Evolutionary conservation across 2,113 vertebrate species (phyloP).

Genomic region (Prolemur simus): DNA sequence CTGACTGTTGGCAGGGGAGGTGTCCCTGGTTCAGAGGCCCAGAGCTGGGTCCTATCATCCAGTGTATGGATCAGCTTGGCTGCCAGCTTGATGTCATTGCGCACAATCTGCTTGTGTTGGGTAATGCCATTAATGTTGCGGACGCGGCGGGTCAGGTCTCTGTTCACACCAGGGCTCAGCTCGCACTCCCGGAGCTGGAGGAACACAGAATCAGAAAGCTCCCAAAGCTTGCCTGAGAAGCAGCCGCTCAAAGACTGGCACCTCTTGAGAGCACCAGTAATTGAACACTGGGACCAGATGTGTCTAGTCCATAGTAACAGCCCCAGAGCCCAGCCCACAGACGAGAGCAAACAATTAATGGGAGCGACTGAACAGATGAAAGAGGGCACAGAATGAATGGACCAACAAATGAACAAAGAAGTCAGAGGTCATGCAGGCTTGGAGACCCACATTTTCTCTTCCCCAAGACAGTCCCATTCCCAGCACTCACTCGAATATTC

Average conservation of each 20-base stretch:
- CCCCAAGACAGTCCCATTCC: not conserved
- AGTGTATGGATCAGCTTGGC: slow-evolving; percentile 93
- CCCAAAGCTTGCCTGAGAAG: not conserved
- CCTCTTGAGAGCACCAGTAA: not conserved
- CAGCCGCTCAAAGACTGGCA: not conserved
- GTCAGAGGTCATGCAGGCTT: accelerated
- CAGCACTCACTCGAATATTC: slow-evolving; percentile 90
- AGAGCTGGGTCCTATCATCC: slow-evolving; percentile 91
- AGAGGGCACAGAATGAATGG: not conserved
- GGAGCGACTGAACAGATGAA: not conserved
- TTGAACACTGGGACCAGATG: not conserved
- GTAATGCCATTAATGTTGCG: slow-evolving; percentile 93
- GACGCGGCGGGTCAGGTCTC: slow-evolving; percentile 91
- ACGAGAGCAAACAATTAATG: not conserved
- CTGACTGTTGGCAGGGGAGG: slow-evolving; percentile 63
- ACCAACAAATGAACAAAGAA: not conserved
- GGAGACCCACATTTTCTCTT: not conserved
- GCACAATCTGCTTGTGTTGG: slow-evolving; percentile 93
- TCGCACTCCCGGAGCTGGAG: slow-evolving; percentile 92
- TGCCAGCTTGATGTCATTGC: slow-evolving; percentile 94
- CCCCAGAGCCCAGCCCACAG: not conserved
- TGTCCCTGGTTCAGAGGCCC: slow-evolving; percentile 85
- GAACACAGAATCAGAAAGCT: not conserved
- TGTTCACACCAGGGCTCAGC: slow-evolving; percentile 92
- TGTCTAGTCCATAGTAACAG: too few relatives aligned